Percentiles rank a stretch among this genome's conserved stretches.
Evolutionary conservation across 2,797 vertebrate species (phyloP).

Genomic region (Anabacerthia variegaticeps): DNA sequence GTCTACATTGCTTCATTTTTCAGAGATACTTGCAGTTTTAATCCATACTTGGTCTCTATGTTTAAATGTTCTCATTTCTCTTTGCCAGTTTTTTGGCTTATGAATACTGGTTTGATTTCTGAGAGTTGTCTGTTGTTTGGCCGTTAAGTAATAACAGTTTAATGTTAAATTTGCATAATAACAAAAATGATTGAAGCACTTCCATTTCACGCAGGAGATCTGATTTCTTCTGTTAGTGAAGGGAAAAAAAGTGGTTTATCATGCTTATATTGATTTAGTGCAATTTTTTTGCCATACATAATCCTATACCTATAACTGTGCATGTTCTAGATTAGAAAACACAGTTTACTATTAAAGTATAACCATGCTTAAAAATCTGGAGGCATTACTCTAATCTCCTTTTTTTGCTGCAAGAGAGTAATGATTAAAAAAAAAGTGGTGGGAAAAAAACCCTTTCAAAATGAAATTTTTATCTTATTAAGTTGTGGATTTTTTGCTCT

Average conservation of each 20-base stretch:
- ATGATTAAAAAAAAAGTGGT: background rate
- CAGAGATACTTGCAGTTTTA: background rate
- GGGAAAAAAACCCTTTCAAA: background rate
- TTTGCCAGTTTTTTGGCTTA: background rate
- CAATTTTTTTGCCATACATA: background rate
- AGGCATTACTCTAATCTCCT: background rate
- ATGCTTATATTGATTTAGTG: background rate
- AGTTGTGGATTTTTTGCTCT: background rate
- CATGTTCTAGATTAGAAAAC: background rate
- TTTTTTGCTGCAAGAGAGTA: background rate
- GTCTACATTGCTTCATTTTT: background rate
- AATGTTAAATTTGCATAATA: conserved; percentile 22
- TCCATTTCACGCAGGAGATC: background rate
- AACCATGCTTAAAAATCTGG: background rate
- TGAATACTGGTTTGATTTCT: background rate
- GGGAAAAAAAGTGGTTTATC: background rate
- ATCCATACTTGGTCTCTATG: background rate
- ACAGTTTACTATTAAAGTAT: background rate
- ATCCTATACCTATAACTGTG: background rate
- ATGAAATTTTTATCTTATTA: background rate
- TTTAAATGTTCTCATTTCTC: background rate
- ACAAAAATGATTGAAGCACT: background rate
- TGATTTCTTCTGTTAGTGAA: background rate
- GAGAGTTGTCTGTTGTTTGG: background rate
- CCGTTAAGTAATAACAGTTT: conserved; percentile 26